Evolutionary conservation across 2,888 invertebrate species (phyloP).

Genomic region (Hecatera dysodea): DNA sequence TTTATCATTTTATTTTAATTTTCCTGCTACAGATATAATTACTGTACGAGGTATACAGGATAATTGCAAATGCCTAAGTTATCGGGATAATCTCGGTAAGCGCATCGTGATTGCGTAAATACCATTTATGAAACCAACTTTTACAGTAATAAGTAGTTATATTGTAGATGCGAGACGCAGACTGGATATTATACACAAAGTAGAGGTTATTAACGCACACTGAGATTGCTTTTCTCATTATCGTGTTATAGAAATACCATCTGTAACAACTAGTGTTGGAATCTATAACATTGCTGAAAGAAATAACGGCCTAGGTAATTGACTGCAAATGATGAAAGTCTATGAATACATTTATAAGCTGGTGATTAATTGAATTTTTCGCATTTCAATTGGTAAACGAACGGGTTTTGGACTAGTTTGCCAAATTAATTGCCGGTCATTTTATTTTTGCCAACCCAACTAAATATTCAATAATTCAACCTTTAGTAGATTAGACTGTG

Average conservation of each 20-base stretch:
- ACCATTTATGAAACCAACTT: constrained; percentile 49
- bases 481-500: neutral
- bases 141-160: constrained; percentile 54
- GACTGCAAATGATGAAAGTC: constrained; percentile 21
- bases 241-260: constrained; percentile 34
- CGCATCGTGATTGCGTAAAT: constrained; percentile 43
- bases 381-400: constrained; percentile 20
- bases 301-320: constrained; percentile 17
- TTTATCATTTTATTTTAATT: constrained; percentile 36
- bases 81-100: constrained; percentile 50
- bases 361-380: constrained; percentile 9
- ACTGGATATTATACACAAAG: constrained; percentile 31
- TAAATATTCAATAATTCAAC: constrained; percentile 9
- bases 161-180: constrained; percentile 27
- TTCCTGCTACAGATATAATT: constrained; percentile 22
- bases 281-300: constrained; percentile 16
- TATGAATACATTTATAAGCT: constrained; percentile 31
- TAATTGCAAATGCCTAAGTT: constrained; percentile 43
- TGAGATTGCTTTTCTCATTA: constrained; percentile 48
- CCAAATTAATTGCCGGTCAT: constrained; percentile 17
- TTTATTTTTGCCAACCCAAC: constrained; percentile 4
- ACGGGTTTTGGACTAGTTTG: constrained; percentile 22
- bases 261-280: constrained; percentile 30
- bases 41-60: constrained; percentile 17
- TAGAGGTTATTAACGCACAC: constrained; percentile 38